Evolutionary conservation across 2,888 invertebrate genomes (phyloP), one percentile per base, ranked within the genome.

Genomic region (Strigamia crassipes): DNA sequence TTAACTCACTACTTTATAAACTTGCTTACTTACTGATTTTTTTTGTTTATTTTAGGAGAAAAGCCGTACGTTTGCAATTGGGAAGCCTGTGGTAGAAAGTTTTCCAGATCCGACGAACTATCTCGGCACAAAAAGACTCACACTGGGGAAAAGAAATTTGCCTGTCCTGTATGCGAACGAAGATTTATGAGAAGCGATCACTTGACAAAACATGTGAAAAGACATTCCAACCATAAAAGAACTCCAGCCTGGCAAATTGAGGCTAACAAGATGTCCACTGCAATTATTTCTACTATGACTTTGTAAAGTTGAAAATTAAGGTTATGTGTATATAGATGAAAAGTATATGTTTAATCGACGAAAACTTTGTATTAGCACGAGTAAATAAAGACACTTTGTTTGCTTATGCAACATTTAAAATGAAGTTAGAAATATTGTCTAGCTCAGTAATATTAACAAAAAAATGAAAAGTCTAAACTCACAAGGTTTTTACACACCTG

Each of bases 201-300:
- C 86, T 89, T 92, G 79, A 91, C 91, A 86, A 92, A 92, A 88
- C 92, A 92, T 86, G 91, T 94, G 13, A 96, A 95, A 88, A 90
- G 96, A 42, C 96, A 96, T 89, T 91, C 93, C 83, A 94, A 94
- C 86, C 94, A 94, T 81, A 85, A 85, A 77, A 85, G 85, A 82
- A 84, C 85, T 18, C 83, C 84, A 73, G 83, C 84, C 82, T 84
- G 86, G 86, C 85, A 84, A 83, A 41, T 80, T 31, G 83, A 83
- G 73, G 80, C 82, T 21, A 79, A 78, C n/a, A 83, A 83, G 73
- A 56, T 81, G 38, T 18, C 41, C 12, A 15, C 81, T 23, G 18
- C 81, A 51, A 21, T 61, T 61, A 42, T 27, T 79, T 42, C 27
- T 18, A 78, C 42, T 13, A 15, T 38, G 51, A 51, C 82, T 10